Evolutionary conservation across 2,113 vertebrate species (phyloP).

Genomic region (Syngnathus floridae): DNA sequence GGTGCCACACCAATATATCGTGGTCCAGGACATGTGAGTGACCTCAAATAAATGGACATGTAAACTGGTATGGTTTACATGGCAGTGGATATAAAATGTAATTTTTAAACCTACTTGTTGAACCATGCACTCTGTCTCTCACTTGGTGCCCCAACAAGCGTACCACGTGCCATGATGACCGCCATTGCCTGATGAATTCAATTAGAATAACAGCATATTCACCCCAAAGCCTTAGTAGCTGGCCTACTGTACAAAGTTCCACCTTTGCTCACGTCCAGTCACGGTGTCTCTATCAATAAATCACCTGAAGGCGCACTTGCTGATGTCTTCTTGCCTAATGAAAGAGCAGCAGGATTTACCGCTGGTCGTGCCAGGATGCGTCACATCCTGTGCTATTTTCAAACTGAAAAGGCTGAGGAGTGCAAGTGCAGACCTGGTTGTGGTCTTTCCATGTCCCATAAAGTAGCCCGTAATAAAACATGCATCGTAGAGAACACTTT

Average conservation of each 20-base stretch:
- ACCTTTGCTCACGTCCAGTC: slow-evolving; percentile 26
- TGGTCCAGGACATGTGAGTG: slow-evolving; percentile 98
- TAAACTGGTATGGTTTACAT: neutral
- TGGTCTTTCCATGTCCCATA: slow-evolving; percentile 15
- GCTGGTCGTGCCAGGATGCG: slow-evolving; percentile 10
- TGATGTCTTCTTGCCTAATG: slow-evolving; percentile 60
- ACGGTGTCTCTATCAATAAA: slow-evolving; percentile 56
- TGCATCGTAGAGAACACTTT: slow-evolving; percentile 4
- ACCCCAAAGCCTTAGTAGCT: slow-evolving; percentile 48
- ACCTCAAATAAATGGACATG: neutral
- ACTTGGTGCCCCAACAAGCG: slow-evolving; percentile 36
- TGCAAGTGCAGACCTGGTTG: slow-evolving; percentile 13
- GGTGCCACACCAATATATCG: slow-evolving; percentile 97
- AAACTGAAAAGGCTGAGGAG: slow-evolving; percentile 20
- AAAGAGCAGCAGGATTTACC: slow-evolving; percentile 53
- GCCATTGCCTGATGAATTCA: slow-evolving; percentile 48
- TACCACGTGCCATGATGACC: slow-evolving; percentile 19
- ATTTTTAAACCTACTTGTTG: too few relatives aligned
- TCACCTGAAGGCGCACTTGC: slow-evolving; percentile 38
- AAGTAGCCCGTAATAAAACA: slow-evolving; percentile 35
- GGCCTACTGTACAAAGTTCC: slow-evolving; percentile 34
- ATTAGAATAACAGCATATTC: slow-evolving; percentile 45
- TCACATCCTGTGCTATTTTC: slow-evolving; percentile 31
- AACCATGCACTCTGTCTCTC: slow-evolving; percentile 29
- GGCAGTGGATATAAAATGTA: neutral